Conservation (phyloP, 2,113 vertebrate species). For the Trematocara macrostoma region DNA sequence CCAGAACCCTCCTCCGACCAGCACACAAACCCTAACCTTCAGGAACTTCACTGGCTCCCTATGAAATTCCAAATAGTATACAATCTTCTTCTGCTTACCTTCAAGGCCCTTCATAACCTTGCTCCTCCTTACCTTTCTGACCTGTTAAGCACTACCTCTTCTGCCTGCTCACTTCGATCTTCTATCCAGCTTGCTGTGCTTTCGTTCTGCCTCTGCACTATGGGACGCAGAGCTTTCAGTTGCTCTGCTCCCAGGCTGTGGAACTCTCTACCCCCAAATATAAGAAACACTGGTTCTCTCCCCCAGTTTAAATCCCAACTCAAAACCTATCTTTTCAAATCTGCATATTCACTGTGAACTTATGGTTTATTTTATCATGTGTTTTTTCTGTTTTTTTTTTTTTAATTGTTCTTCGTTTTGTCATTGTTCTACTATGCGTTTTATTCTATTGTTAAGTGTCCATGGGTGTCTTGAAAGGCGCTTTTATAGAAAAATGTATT, state of each 20-base stretch:
- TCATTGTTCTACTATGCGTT: neutral
- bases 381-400: accelerated
- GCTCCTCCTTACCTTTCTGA: neutral
- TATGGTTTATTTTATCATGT: neutral
- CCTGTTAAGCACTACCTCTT: neutral
- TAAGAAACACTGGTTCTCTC: neutral
- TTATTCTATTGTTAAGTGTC: neutral
- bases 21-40: neutral
- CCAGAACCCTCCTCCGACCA: neutral
- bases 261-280: neutral
- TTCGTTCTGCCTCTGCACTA: neutral
- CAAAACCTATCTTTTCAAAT: neutral
- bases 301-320: neutral
- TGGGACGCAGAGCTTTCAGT: neutral
- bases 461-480: neutral
- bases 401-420: accelerated
- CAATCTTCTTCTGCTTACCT: neutral
- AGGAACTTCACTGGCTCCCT: neutral
- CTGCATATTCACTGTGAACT: neutral
- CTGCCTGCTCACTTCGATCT: neutral
- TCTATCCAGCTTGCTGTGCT: neutral
- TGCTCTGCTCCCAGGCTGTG: neutral
- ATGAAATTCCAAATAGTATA: neutral
- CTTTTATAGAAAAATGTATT: neutral
- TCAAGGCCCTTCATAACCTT: neutral